phyloP scores from a whole-genome alignment of 2,797 vertebrate species.

The Enteromius afrohamiltoni region DNA sequence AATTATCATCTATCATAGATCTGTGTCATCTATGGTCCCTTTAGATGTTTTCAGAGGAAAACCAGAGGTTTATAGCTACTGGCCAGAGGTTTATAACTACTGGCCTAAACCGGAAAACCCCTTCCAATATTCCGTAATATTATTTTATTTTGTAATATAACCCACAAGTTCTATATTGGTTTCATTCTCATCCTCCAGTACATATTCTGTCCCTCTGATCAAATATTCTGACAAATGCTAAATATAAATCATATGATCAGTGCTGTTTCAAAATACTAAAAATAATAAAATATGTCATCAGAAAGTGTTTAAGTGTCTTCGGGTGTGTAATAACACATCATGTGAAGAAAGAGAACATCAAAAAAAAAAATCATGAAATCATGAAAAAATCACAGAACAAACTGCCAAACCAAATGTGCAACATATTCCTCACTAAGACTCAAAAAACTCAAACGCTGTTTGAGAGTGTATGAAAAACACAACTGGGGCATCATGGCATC shows the following conservation, averaged over 20 bases:
- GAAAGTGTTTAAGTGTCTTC: neutral
- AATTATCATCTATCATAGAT: neutral
- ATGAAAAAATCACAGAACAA: constrained; percentile 26
- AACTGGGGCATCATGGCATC: constrained; percentile 40
- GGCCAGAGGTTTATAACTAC: neutral
- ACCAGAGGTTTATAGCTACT: neutral
- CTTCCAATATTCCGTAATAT: neutral
- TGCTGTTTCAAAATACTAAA: neutral
- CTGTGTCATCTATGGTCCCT: no score
- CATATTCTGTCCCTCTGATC: neutral
- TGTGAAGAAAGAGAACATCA: no score
- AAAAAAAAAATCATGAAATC: no score
- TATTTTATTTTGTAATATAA: neutral
- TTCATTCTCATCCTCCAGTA: neutral
- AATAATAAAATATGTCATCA: neutral
- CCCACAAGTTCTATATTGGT: neutral
- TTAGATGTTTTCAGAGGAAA: neutral
- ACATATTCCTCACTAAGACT: constrained; percentile 24
- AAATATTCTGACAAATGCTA: neutral
- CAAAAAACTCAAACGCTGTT: constrained; percentile 20
- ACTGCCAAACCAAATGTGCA: neutral
- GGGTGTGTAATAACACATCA: constrained; percentile 10
- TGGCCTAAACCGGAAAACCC: neutral
- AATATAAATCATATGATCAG: neutral
- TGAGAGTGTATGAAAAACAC: constrained; percentile 17